Evolutionary conservation across 2,888 invertebrate genomes (phyloP).

Genomic region (Linnaemya tessellans): DNA sequence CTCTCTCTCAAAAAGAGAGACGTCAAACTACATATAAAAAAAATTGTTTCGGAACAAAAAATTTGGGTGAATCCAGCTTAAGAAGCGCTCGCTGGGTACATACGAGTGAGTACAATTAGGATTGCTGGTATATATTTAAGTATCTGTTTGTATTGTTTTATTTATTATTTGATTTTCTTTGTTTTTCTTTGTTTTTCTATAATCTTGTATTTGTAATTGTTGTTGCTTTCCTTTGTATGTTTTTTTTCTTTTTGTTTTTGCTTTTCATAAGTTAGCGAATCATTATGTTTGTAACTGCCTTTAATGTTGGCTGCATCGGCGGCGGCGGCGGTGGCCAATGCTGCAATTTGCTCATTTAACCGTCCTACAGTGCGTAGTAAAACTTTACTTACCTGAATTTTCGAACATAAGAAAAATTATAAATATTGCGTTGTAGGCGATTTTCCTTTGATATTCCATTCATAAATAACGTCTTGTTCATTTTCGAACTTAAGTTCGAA

Average conservation of each 20-base stretch:
- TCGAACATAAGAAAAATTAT: no score
- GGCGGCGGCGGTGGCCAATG: slow-evolving; percentile 10
- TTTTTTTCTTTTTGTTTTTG: not conserved
- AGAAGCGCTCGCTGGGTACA: not conserved
- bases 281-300: slow-evolving; percentile 59
- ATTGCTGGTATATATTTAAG: slow-evolving; percentile 25
- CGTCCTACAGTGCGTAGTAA: not conserved
- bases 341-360: slow-evolving; percentile 31
- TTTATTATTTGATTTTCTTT: slow-evolving; percentile 59
- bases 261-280: slow-evolving; percentile 59
- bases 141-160: slow-evolving; percentile 44
- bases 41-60: no score
- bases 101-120: no score
- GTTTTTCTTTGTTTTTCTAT: slow-evolving; percentile 60
- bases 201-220: slow-evolving; percentile 39
- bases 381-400: not conserved
- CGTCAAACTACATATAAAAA: no score
- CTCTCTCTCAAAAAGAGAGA: not conserved
- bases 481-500: no score
- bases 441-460: no score
- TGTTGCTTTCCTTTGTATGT: slow-evolving; percentile 33
- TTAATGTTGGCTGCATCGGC: slow-evolving; percentile 57
- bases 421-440: no score
- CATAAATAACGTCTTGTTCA: no score
- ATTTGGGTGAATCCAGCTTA: no score